Evolutionary conservation across 2,113 vertebrate species (phyloP), one percentile per base, ranked within the genome.

Genomic region (Orthochromis malagaraziensis): DNA sequence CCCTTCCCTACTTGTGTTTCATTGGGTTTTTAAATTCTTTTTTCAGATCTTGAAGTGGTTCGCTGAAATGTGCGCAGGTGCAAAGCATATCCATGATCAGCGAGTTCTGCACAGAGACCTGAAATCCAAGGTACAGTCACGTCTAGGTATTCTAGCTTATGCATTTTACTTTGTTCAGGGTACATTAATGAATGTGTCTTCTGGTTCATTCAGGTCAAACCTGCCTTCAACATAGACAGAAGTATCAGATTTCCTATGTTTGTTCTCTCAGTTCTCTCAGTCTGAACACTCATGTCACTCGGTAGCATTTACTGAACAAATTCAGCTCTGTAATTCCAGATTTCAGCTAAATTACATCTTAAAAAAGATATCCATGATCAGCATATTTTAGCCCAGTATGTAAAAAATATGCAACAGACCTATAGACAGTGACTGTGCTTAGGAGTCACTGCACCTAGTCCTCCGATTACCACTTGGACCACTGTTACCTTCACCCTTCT

Each of bases 41-140:
- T 88, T 82, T 11, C 84, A 99, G 98, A 97, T 99, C 84, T 94
- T 99, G 90, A 95, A 92, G n/a, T 99, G 98, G 97, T 99, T 99
- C 92, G 94, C 97, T 90, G 97, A 99, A 87, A 97, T 99, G 93
- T 99, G 98, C 91, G 92, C 97, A 21, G 98, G 97, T 42, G 94
- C 97, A 65, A 97, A 97, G 57, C 94, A 99, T 70, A 97, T 99
- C 93, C 98, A 99, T 3, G 97, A 97, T 73, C 97, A 97, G 81
- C 93, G 94, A 53, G 97, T 98, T 45, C 93, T 99, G 63, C 98
- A 99, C 94, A 96, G 98, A 93, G 98, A 99, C 88, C 96, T 99
- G 87, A 99, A 99, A 88, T 97, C 98, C 68, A 99, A 99, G 97
- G 98, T 98, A 90, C 38, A 17, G 11, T 55, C 11, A 5, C 26